A percentile compares a stretch with the other conserved stretches of the same genome.
Evolutionary conservation across 2,797 vertebrate species (phyloP).

Genomic region (Falco novaeseelandiae): DNA sequence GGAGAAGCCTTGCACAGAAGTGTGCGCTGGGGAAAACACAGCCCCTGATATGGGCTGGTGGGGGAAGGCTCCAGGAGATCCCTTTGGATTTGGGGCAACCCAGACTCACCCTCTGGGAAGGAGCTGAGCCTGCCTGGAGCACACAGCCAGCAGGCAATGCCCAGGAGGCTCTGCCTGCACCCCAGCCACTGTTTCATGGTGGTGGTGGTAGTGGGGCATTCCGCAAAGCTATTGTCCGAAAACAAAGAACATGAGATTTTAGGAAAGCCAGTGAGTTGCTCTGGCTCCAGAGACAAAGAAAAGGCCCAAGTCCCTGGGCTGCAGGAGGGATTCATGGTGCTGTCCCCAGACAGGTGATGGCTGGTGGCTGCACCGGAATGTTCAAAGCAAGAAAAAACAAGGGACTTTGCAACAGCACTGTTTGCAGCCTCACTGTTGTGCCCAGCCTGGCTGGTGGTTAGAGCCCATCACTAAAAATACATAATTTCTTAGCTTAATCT

Average conservation of each 20-base stretch:
- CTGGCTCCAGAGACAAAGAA: not conserved
- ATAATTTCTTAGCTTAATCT: not conserved
- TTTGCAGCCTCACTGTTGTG: not conserved
- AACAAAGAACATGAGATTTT: not conserved
- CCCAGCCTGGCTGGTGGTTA: not conserved
- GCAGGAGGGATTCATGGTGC: not conserved
- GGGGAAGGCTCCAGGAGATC: not conserved
- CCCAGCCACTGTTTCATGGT: not conserved
- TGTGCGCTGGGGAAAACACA: not conserved
- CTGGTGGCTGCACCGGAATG: not conserved
- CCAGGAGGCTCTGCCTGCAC: not conserved
- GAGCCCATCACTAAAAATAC: not conserved
- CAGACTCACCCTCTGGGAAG: not conserved
- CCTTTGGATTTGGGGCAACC: not conserved
- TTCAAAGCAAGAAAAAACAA: not conserved
- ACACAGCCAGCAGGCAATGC: not conserved
- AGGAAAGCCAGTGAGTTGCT: not conserved
- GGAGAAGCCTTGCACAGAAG: not conserved
- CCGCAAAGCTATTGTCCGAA: not conserved
- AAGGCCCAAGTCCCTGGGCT: not conserved
- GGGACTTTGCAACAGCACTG: not conserved
- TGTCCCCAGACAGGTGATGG: not conserved
- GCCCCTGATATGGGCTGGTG: not conserved
- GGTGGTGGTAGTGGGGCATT: not conserved
- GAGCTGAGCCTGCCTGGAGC: not conserved